Evolutionary conservation across 2,113 vertebrate species (phyloP).

Genomic region (Hemiprocne comata): DNA sequence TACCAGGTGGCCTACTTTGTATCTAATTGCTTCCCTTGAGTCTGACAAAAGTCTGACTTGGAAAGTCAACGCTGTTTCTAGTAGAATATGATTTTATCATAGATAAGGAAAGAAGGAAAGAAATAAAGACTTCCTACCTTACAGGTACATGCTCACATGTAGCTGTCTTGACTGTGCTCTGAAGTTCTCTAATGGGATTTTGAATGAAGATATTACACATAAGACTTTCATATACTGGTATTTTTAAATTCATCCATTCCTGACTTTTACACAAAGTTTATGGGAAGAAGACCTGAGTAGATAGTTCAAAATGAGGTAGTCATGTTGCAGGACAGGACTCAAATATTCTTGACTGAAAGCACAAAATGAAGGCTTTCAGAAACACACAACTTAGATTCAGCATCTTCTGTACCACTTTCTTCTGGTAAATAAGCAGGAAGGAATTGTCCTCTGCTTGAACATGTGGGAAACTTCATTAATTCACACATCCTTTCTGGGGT

Average conservation of each 20-base stretch:
- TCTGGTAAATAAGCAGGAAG: background rate
- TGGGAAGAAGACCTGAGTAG: background rate
- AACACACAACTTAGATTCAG: background rate
- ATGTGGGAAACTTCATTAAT: background rate
- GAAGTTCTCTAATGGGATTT: background rate
- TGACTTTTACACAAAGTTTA: background rate
- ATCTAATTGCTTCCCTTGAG: conserved; percentile 61
- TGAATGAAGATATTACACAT: background rate
- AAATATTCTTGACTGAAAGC: background rate
- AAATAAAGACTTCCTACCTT: background rate
- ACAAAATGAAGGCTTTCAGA: background rate
- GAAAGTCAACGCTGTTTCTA: conserved; percentile 37
- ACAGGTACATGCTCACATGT: background rate
- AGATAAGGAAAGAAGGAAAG: background rate
- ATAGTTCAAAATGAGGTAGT: background rate
- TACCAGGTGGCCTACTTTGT: conserved; percentile 48
- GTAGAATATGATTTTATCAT: background rate
- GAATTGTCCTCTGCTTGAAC: background rate
- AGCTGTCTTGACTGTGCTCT: background rate
- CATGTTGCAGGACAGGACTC: background rate
- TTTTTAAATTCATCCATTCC: background rate
- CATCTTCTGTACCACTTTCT: background rate
- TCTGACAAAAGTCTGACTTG: conserved; percentile 28
- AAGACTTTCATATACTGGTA: background rate
- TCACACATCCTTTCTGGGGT: background rate